A percentile compares a stretch with the other conserved stretches of the same genome.
Conservation (phyloP, 2,888 invertebrate species). For the Phania funesta region DNA sequence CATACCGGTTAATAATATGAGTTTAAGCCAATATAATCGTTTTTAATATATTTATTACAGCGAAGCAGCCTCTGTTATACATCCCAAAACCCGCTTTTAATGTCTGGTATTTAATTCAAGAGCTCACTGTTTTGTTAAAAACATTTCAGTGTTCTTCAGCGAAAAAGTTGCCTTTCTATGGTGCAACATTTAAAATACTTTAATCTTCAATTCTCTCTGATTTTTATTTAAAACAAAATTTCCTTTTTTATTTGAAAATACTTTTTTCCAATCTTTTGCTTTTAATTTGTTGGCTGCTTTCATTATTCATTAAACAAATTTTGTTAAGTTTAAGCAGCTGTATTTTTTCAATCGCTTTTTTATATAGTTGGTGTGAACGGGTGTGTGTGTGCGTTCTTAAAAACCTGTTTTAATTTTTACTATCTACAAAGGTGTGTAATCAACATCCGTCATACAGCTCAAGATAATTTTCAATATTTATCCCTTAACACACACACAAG, state of each 20-base stretch:
- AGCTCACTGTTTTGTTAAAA: too few species aligned
- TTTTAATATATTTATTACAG: too few species aligned
- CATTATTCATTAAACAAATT: constrained; percentile 13
- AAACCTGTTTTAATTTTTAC: constrained; percentile 54
- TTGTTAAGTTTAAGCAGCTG: constrained; percentile 58
- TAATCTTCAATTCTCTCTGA: too few species aligned
- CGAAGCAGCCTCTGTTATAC: too few species aligned
- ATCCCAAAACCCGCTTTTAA: too few species aligned
- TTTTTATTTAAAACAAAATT: too few species aligned
- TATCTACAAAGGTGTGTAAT: constrained; percentile 70
- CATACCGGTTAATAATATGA: too few species aligned
- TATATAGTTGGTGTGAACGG: background rate
- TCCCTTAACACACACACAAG: constrained; percentile 45
- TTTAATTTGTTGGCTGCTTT: constrained; percentile 25
- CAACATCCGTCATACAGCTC: constrained; percentile 71
- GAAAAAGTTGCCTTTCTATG: too few species aligned
- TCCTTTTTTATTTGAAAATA: background rate
- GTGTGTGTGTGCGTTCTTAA: background rate
- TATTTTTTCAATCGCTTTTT: constrained; percentile 39
- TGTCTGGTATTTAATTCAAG: too few species aligned
- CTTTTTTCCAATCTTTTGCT: constrained; percentile 68
- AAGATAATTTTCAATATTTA: constrained; percentile 61
- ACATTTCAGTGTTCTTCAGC: too few species aligned
- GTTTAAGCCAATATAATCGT: too few species aligned
- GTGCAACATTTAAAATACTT: too few species aligned